Base-by-base conservation (phyloP, 2,113 vertebrate genomes). In the Apaloderma vittatum region DNA sequence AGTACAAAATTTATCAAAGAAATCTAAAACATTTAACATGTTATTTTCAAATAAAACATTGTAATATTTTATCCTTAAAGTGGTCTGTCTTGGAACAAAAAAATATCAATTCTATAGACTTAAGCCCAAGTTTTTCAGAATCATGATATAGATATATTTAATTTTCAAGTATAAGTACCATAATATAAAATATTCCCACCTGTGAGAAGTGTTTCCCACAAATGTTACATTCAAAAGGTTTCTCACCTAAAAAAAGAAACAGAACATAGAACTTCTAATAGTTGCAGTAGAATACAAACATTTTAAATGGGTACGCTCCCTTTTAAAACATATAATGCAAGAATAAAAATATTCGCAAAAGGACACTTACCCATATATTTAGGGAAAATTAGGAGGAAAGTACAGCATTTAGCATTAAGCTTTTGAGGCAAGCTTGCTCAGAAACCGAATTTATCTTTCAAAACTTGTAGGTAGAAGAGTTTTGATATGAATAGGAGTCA, bases 161-260 rank as follows among this genome's bases (percentile, higher is more conserved):
- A 75, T 88, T 94, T 97, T 97, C 90, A 95, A 94, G 48, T n/a
- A 45, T 88, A 95, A 96, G 79, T 86, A 96, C 79, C 95, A 84
- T 88, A 97, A 97, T 89, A 97, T 90, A 93, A 92, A 97, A 97
- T 96, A 97, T 97, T 95, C 96, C 96, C 98, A 99, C 99, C 99
- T 99, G 99, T 96, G 99, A 99, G 97, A 99, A 99, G 97, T 99
- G 98, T 98, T 99, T 99, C 83, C 99, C 99, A 98, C 99, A 99
- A 94, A 99, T 98, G 95, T 98, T 99, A 98, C 99, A 99, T 97
- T 99, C 99, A 98, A 99, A 99, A 88, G 99, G 99, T 98, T 99
- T 99, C 98, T 99, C 99, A 97, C 99, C 99, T 99, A 98, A 95
- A 98, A 98, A 93, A 98, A 82, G 96, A 97, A 98, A 96, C 92